These are phyloP conservation scores for Candidula unifasciata DNA, from an alignment of 2,888 invertebrate genomes.

Conservation along the genomic window DNA sequence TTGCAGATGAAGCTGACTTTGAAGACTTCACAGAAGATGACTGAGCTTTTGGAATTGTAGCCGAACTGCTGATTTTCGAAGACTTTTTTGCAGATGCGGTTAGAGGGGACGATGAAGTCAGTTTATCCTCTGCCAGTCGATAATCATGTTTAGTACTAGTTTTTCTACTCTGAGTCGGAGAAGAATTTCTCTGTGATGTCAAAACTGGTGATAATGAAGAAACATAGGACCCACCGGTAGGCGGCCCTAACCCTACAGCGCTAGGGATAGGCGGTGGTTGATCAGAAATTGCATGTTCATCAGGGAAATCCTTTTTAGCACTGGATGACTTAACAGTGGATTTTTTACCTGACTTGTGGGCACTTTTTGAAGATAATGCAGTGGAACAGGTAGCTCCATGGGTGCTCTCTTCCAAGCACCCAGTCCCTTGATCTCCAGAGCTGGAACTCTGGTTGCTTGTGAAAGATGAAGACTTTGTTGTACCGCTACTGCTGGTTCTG, in stretches of 20 bases:
- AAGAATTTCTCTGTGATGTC: slow-evolving; percentile 17
- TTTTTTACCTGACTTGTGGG: slow-evolving; percentile 63
- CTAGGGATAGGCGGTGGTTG: slow-evolving; percentile 49
- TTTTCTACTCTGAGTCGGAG: slow-evolving; percentile 59
- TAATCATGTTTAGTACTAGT: slow-evolving; percentile 55
- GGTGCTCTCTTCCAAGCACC: slow-evolving; percentile 3
- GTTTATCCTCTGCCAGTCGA: slow-evolving; percentile 30
- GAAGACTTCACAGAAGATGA: slow-evolving; percentile 40
- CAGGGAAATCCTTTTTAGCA: slow-evolving; percentile 54
- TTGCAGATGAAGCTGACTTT: slow-evolving; percentile 26
- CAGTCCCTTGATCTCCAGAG: slow-evolving; percentile 43
- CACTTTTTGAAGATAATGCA: slow-evolving; percentile 54
- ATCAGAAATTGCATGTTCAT: slow-evolving; percentile 42
- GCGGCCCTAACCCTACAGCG: slow-evolving; percentile 44
- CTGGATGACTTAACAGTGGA: slow-evolving; percentile 64
- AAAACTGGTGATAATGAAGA: not conserved
- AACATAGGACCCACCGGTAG: slow-evolving; percentile 26
- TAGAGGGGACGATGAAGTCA: slow-evolving; percentile 45
- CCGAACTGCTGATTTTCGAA: slow-evolving; percentile 37
- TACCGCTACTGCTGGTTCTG: slow-evolving; percentile 84
- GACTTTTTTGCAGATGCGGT: slow-evolving; percentile 21
- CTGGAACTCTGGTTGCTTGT: slow-evolving; percentile 76
- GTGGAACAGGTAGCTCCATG: not conserved
- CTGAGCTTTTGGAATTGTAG: slow-evolving; percentile 34
- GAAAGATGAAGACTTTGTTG: slow-evolving; percentile 59